Conservation (phyloP, 2,113 vertebrate species). For the Glaucomys volans region DNA sequence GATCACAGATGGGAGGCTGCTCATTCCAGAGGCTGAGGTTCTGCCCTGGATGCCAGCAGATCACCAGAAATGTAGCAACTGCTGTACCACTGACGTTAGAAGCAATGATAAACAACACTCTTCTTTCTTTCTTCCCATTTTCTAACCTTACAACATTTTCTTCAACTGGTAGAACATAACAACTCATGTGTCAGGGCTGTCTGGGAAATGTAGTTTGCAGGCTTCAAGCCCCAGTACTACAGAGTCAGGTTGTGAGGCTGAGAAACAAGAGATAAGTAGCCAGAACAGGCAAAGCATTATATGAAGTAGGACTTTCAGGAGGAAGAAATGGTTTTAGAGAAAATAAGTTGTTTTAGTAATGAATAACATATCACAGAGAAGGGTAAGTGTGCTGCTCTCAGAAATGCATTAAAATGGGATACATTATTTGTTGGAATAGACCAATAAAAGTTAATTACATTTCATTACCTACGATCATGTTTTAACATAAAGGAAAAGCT, state of each 20-base stretch:
- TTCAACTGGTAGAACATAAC: not conserved
- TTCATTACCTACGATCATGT: slow-evolving; percentile 47
- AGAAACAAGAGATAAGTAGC: slow-evolving; percentile 36
- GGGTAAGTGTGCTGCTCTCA: slow-evolving; percentile 53
- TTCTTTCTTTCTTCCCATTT: not conserved
- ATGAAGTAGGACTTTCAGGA: not conserved
- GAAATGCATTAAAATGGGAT: slow-evolving; percentile 59
- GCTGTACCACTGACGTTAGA: not conserved
- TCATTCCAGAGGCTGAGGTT: no score
- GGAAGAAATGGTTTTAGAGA: slow-evolving; percentile 41
- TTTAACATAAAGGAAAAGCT: slow-evolving; percentile 68
- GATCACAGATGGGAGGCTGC: not conserved
- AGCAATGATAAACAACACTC: not conserved
- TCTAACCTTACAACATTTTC: not conserved
- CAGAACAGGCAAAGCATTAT: not conserved
- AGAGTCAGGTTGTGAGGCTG: not conserved
- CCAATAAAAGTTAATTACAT: slow-evolving; percentile 74
- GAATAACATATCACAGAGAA: not conserved
- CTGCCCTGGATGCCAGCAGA: not conserved
- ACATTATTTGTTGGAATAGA: slow-evolving; percentile 60
- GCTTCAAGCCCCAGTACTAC: not conserved
- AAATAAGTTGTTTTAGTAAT: slow-evolving; percentile 46
- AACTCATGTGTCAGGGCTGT: not conserved
- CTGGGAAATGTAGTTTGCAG: slow-evolving; percentile 52
- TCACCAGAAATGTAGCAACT: not conserved